Evolutionary conservation across 2,797 vertebrate species (phyloP).

Genomic region (Poeciliopsis gracilis): DNA sequence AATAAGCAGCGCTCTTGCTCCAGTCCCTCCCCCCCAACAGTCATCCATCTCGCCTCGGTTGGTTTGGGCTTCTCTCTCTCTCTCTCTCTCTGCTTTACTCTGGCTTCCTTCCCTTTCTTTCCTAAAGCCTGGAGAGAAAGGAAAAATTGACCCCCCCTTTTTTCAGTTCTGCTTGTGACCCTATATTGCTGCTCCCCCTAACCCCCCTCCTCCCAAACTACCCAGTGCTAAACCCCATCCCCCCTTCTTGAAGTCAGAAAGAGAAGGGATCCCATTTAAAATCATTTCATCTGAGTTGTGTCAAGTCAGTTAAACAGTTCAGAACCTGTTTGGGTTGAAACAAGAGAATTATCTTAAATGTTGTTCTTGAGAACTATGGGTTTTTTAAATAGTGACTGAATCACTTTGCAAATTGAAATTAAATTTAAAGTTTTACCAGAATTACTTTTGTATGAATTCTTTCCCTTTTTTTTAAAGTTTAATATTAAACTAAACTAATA

Average conservation of each 20-base stretch:
- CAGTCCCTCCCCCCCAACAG: conserved; percentile 78
- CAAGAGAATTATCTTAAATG: background rate
- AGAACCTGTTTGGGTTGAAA: conserved; percentile 46
- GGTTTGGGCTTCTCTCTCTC: conserved; percentile 59
- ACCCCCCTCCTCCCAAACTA: conserved; percentile 43
- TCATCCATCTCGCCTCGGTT: conserved; percentile 59
- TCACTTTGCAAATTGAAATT: background rate
- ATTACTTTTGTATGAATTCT: background rate
- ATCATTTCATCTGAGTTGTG: conserved; percentile 71
- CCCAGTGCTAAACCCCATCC: conserved; percentile 64
- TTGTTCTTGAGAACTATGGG: background rate
- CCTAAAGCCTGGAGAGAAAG: conserved; percentile 61
- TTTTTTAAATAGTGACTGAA: background rate
- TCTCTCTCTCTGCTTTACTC: conserved; percentile 45
- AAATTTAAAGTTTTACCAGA: background rate
- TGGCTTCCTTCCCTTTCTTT: conserved; percentile 74
- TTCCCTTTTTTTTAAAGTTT: background rate
- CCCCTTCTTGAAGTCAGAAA: conserved; percentile 72
- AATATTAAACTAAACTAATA: too few species aligned
- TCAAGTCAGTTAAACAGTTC: conserved; percentile 59
- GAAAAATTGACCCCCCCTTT: conserved; percentile 65
- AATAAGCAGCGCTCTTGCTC: conserved; percentile 72
- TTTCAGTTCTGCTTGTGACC: conserved; percentile 72
- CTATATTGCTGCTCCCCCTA: conserved; percentile 64
- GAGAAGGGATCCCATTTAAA: conserved; percentile 68